Evolutionary conservation across 2,113 vertebrate genomes (phyloP).

Genomic region (Pavo muticus): DNA sequence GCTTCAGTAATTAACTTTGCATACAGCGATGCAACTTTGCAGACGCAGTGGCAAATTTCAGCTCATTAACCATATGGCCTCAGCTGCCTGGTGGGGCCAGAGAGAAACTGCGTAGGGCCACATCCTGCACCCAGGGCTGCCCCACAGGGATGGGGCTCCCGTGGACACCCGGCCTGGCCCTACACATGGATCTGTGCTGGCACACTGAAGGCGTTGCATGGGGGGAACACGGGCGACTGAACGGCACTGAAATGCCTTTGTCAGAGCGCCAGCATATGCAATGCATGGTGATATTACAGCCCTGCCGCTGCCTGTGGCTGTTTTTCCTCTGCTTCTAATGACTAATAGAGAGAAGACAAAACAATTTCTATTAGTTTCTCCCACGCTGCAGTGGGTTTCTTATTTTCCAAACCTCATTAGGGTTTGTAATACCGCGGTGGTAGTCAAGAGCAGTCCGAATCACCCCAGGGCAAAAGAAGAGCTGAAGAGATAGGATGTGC

Average conservation of each 20-base stretch:
- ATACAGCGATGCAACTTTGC: slow-evolving; percentile 23
- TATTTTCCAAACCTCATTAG: slow-evolving; percentile 82
- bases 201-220: fast-evolving
- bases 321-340: slow-evolving; percentile 76
- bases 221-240: background rate
- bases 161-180: background rate
- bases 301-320: slow-evolving; percentile 70
- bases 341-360: slow-evolving; percentile 78
- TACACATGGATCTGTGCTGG: background rate
- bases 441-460: slow-evolving; percentile 63
- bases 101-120: background rate
- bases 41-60: slow-evolving; percentile 56
- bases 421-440: slow-evolving; percentile 63
- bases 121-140: background rate
- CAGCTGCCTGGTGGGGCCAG: slow-evolving; percentile 26
- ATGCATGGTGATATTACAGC: slow-evolving; percentile 40
- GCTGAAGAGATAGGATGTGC: slow-evolving; percentile 37
- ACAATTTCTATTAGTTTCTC: slow-evolving; percentile 76
- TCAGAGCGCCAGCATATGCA: slow-evolving; percentile 32
- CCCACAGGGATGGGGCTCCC: background rate
- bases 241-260: slow-evolving; percentile 23
- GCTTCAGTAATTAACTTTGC: slow-evolving; percentile 58
- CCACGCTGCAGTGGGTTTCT: slow-evolving; percentile 69
- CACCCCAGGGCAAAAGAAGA: slow-evolving; percentile 56
- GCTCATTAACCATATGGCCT: slow-evolving; percentile 70